A percentile compares a stretch with the other conserved stretches of the same genome.
Conservation (phyloP, 2,113 vertebrate genomes). For the Menura novaehollandiae region DNA sequence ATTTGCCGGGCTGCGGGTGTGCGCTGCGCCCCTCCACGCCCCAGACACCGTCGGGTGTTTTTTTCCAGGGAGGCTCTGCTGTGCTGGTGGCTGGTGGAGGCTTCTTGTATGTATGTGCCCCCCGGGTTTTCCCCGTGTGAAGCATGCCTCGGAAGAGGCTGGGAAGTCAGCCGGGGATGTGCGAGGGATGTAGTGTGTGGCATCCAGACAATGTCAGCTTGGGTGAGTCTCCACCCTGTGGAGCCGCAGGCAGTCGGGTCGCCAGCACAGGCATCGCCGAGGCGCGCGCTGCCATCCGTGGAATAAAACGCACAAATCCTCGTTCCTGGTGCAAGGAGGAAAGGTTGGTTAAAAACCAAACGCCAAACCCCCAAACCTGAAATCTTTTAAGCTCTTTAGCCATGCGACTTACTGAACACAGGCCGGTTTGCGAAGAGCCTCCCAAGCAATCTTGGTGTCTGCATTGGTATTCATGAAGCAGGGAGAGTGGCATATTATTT, state of each 20-base stretch:
- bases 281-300: background rate
- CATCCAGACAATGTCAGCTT: conserved; percentile 30
- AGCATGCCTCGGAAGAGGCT: background rate
- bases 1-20: background rate
- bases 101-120: background rate
- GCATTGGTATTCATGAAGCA: background rate
- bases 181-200: background rate
- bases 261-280: background rate
- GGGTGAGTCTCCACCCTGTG: conserved; percentile 48
- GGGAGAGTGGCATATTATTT: background rate
- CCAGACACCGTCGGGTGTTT: background rate
- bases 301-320: background rate
- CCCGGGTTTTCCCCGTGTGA: background rate
- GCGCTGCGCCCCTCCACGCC: background rate
- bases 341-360: background rate
- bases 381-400: background rate
- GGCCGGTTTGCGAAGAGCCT: background rate
- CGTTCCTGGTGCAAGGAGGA: background rate
- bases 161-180: background rate
- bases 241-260: background rate
- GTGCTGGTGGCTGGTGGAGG: background rate
- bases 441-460: background rate
- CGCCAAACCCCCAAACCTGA: background rate
- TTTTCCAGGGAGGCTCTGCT: background rate
- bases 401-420: rapidly evolving